Evolutionary conservation across 1,140 invertebrate genomes (phyloP).

Genomic region (Leptoteleia sp.): DNA sequence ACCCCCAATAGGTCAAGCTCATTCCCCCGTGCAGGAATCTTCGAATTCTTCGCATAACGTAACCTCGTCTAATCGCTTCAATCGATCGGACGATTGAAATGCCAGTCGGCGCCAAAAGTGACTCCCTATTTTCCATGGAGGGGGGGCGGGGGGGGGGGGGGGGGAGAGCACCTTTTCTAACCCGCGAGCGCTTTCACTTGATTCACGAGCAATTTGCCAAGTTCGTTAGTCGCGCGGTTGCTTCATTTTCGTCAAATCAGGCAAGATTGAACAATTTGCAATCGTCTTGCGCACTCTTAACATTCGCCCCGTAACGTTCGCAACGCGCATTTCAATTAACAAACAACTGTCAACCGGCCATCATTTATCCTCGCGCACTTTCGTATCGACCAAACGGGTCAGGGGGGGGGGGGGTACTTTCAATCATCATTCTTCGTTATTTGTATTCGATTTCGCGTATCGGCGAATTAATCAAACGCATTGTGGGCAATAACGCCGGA

Average conservation of each 20-base stretch:
- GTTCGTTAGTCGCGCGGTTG: slow-evolving; percentile 52
- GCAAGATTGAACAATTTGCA: too few species aligned
- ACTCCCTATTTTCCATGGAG: slow-evolving; percentile 36
- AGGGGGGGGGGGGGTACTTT: too few species aligned
- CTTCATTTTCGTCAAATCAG: slow-evolving; percentile 60
- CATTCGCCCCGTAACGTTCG: too few species aligned
- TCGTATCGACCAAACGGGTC: too few species aligned
- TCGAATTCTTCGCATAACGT: slow-evolving; percentile 40
- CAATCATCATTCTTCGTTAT: too few species aligned
- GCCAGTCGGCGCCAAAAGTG: slow-evolving; percentile 48
- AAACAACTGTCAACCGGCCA: too few species aligned
- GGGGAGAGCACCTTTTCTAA: slow-evolving; percentile 39
- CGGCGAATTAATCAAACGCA: too few species aligned
- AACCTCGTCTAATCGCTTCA: slow-evolving; percentile 73
- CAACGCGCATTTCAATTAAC: too few species aligned
- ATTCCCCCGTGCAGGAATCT: slow-evolving; percentile 49
- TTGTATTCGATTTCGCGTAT: too few species aligned
- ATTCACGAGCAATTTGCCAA: slow-evolving; percentile 57
- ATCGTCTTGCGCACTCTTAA: too few species aligned
- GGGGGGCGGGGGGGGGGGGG: slow-evolving; percentile 32
- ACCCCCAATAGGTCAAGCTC: slow-evolving; percentile 18
- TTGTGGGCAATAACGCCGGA: too few species aligned
- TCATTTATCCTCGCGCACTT: too few species aligned
- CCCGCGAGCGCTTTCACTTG: slow-evolving; percentile 51
- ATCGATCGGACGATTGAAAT: slow-evolving; percentile 76